Base-by-base conservation (phyloP, 2,797 vertebrate species). In the Gymnocypris eckloni region DNA sequence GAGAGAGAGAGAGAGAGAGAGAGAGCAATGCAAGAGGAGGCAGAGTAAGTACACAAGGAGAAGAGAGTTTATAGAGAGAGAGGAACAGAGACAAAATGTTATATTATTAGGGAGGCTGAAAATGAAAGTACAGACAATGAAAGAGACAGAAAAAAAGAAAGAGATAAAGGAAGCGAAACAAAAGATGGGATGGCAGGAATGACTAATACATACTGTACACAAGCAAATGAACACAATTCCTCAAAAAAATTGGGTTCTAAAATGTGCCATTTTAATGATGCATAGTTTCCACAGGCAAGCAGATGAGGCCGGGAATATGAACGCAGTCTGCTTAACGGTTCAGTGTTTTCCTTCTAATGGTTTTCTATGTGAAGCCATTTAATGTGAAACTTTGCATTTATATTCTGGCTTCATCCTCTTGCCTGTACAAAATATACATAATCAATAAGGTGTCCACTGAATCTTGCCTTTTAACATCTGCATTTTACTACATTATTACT, bases 71-170 rank as follows among this genome's bases (percentile, higher is more conserved):
- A 52, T 64, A 87, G 72, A 84, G 78, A 59, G 86, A 33, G 69
- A 95, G 92, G 94, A 82, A 88, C 75, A 85, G 56, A 86, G 78
- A 86, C 56, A 83, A 87, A 56, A 84, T 80, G 75, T 87, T 78
- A 73, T 66, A 82, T 81, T 82, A 88, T 73, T 88, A 83, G 28
- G 56, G 20, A 81, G 39, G 79, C 18, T 71, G 28, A 70, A 75
- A 77, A 2, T n/a, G 48, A 86, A 73, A 73, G 28, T 61, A 8
- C 7, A 66, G 41, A 80, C 6, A 59, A 48, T 43, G 13, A 69
- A 85, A 92, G 91, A 93, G 54, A 72, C 13, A 66, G 67, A 79
- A 13, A 50, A 50, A 72, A 45, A 73, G 12, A 86, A 37, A 82
- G 22, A 54, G 15, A 2, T 25, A 41, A 70, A 61, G 39, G 81